Evolutionary conservation across 2,797 vertebrate genomes (phyloP).

Genomic region (Gila robusta): DNA sequence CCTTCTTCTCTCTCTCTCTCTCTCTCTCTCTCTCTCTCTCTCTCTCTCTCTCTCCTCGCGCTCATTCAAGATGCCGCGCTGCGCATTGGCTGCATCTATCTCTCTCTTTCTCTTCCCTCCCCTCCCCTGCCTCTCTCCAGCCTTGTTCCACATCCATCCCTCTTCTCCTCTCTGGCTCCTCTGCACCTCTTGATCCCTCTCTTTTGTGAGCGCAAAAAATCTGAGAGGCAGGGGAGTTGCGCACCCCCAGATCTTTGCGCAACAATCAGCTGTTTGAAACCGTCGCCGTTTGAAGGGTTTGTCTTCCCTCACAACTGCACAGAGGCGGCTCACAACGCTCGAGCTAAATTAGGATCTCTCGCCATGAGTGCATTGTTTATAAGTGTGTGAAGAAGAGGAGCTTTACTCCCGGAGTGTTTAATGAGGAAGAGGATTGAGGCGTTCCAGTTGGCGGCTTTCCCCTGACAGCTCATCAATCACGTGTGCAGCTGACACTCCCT

Average conservation of each 20-base stretch:
- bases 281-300: conserved; percentile 30
- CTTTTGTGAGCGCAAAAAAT: conserved; percentile 37
- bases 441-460: conserved; percentile 56
- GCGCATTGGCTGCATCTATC: conserved; percentile 77
- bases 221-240: conserved; percentile 32
- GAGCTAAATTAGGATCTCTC: conserved; percentile 49
- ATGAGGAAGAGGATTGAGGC: conserved; percentile 56
- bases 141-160: conserved; percentile 40
- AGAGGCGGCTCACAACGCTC: conserved; percentile 20
- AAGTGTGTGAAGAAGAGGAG: conserved; percentile 29
- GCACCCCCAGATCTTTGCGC: conserved; percentile 50
- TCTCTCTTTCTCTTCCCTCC: conserved; percentile 43
- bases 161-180: conserved; percentile 16
- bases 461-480: conserved; percentile 72
- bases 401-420: conserved; percentile 58
- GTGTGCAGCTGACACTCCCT: conserved; percentile 62
- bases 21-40: background rate
- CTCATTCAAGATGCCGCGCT: conserved; percentile 78
- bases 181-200: conserved; percentile 43
- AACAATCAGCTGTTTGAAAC: conserved; percentile 67
- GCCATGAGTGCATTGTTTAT: conserved; percentile 49
- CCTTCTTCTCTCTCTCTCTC: background rate
- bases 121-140: conserved; percentile 68
- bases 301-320: conserved; percentile 26
- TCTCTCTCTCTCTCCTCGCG: conserved; percentile 54